Conservation (phyloP, 2,797 vertebrate species). For the Hypotaenidia philippensis region DNA sequence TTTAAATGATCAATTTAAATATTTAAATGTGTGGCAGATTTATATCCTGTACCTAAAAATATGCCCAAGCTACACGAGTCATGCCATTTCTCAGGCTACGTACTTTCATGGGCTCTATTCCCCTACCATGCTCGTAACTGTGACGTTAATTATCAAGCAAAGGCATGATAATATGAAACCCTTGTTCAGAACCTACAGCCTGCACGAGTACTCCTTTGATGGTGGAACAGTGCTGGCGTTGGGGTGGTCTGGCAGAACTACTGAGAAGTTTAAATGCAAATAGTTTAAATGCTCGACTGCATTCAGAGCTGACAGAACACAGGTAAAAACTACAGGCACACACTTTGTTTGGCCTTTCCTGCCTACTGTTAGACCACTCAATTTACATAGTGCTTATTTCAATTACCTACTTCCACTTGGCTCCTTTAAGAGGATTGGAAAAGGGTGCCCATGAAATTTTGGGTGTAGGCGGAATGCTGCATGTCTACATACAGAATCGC, state of each 20-base stretch:
- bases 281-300: slow-evolving; percentile 33
- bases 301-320: slow-evolving; percentile 48
- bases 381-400: background rate
- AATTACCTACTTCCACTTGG: background rate
- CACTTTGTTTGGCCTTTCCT: slow-evolving; percentile 11
- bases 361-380: background rate
- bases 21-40: slow-evolving; percentile 73
- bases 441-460: background rate
- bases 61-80: slow-evolving; percentile 42
- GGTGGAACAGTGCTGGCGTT: slow-evolving; percentile 77
- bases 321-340: slow-evolving; percentile 33
- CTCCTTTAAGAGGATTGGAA: background rate
- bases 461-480: background rate
- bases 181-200: slow-evolving; percentile 84
- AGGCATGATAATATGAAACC: slow-evolving; percentile 90
- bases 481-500: background rate
- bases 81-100: slow-evolving; percentile 71
- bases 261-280: background rate
- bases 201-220: slow-evolving; percentile 82
- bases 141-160: slow-evolving; percentile 91
- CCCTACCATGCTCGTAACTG: slow-evolving; percentile 80
- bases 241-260: background rate
- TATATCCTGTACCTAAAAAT: slow-evolving; percentile 74
- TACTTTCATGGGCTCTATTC: slow-evolving; percentile 80
- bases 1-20: slow-evolving; percentile 59